Evolutionary conservation across 1,140 invertebrate species (phyloP).

Genomic region (Anastrepha obliqua): DNA sequence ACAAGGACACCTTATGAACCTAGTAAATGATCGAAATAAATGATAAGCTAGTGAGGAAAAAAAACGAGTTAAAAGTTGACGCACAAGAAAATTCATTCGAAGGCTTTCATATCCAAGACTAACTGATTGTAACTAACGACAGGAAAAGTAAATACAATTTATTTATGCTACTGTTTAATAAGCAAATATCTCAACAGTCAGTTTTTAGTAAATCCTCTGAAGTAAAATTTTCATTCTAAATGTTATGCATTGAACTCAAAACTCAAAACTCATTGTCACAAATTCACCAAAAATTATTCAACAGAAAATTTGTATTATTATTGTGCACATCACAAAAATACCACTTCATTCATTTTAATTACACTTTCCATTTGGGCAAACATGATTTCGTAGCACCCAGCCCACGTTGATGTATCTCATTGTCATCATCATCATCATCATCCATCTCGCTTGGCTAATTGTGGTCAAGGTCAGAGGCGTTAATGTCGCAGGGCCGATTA

Average conservation of each 20-base stretch:
- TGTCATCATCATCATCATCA: neutral
- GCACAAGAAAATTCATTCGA: neutral
- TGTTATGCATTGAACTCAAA: neutral
- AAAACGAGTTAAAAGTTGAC: neutral
- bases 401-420: neutral
- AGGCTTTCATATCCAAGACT: neutral
- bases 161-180: too few relatives aligned
- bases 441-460: neutral
- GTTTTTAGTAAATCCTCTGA: too few relatives aligned
- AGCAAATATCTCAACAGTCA: too few relatives aligned
- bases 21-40: neutral
- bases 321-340: too few relatives aligned
- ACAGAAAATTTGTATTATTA: neutral
- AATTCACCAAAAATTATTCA: neutral
- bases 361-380: too few relatives aligned
- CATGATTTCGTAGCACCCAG: neutral
- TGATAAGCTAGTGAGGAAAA: neutral
- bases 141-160: too few relatives aligned
- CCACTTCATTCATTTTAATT: too few relatives aligned
- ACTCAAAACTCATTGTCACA: conserved; percentile 4
- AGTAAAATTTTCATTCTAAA: neutral
- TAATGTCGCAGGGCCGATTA: neutral
- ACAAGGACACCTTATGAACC: neutral
- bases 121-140: too few relatives aligned
- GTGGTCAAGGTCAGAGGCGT: conserved; percentile 26